Base-by-base conservation (phyloP, 2,888 invertebrate species). In the Drosophila lutescens region DNA sequence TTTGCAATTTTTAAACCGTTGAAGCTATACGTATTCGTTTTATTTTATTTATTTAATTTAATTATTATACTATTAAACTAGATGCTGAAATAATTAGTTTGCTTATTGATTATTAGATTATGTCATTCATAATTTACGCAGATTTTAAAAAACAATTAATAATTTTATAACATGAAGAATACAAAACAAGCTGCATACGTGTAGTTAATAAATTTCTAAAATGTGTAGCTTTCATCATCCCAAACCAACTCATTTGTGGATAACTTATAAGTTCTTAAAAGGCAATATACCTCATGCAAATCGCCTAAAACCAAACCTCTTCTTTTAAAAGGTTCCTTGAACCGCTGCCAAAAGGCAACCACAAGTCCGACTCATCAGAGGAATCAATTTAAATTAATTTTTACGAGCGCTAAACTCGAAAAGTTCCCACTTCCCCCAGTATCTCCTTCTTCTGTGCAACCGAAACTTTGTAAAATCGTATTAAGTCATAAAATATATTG, bases 311-410 rank as follows among this genome's bases (percentile, higher is more conserved):
- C 17, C 20, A 12, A 12, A 34, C n/a, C 41, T n/a, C 32, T 36
- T 36, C 7, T 13, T 38, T 17, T 3, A 7, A 46, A 7, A 9
- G 20, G 46, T 73, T 58, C 17, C 30, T 49, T 58, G 49, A 57
- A 72, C 47, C 53, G 9, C 54, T 8, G 41, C 47, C 47, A 49
- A 49, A 20, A 4, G 34, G 49, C 49, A 34, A 20, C 49, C 59
- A 40, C 40, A 26, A 36, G 9, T 44, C 41, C 17, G 30, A 50
- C 72, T 66, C 67, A 66, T 66, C 74, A 57, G 72, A 34, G 38
- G 49, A 63, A 75, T 55, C 77, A 74, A 86, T 86, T 81, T 67
- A 79, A 84, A 86, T 83, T 83, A 86, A 81, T 81, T 74, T 83
- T 87, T 77, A 83, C 72, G 74, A 71, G 63, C 63, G 51, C 23